These are phyloP conservation scores for Manis crassicaudata DNA, from an alignment of 2,797 vertebrate species.

Conservation along the genomic window DNA sequence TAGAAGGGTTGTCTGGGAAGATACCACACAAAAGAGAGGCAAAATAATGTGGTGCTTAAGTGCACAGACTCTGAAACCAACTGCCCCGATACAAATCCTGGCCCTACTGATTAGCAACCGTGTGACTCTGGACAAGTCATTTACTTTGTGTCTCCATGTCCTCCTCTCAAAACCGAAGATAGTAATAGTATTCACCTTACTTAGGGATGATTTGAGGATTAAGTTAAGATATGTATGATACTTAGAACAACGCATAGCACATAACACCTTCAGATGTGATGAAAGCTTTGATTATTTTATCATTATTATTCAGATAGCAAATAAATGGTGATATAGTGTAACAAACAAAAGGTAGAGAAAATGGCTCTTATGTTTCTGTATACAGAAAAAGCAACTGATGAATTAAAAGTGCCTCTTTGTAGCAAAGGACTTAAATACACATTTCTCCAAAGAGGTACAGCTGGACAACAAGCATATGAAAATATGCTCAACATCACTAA, in stretches of 20 bases:
- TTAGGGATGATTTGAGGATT: background rate
- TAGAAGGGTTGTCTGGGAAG: background rate
- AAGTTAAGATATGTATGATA: background rate
- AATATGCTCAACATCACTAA: background rate
- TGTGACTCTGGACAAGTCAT: background rate
- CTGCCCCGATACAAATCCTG: background rate
- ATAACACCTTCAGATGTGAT: background rate
- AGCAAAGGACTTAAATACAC: background rate
- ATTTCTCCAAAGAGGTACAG: background rate
- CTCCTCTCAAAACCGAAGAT: background rate
- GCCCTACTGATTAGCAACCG: background rate
- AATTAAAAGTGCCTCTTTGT: background rate
- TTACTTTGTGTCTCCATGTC: background rate
- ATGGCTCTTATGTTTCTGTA: background rate
- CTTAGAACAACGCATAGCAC: background rate
- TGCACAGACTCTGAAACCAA: background rate
- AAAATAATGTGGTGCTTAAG: background rate
- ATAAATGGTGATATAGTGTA: background rate
- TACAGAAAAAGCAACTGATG: background rate
- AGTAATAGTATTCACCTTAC: background rate
- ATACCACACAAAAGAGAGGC: background rate
- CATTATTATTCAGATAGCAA: slow-evolving; percentile 7
- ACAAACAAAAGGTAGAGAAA: background rate
- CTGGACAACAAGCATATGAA: background rate
- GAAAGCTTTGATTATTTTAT: background rate